Evolutionary conservation across 2,888 invertebrate genomes (phyloP).

Genomic region (Carpatolechia fugitivella): DNA sequence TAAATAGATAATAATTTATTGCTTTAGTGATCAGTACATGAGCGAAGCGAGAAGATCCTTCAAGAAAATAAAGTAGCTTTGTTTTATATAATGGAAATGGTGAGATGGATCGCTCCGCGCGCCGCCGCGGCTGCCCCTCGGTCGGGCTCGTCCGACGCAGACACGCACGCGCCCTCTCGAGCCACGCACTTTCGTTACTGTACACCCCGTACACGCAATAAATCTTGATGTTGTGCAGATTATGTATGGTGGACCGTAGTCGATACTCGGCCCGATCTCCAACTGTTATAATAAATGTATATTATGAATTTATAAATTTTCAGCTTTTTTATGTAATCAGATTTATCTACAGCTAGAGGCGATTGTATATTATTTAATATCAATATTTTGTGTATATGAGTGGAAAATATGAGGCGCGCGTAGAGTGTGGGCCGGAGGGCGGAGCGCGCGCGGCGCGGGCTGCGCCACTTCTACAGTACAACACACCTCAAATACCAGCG

Average conservation of each 20-base stretch:
- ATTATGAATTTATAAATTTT: slow-evolving; percentile 71
- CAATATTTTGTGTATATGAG: slow-evolving; percentile 68
- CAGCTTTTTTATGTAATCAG: slow-evolving; percentile 73
- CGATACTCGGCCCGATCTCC: slow-evolving; percentile 35
- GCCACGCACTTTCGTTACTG: slow-evolving; percentile 18
- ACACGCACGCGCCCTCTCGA: not conserved
- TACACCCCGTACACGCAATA: slow-evolving; percentile 36
- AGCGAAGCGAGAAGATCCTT: slow-evolving; percentile 27
- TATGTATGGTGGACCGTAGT: slow-evolving; percentile 47
- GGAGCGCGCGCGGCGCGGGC: slow-evolving; percentile 29
- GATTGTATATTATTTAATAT: slow-evolving; percentile 55
- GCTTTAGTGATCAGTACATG: slow-evolving; percentile 41
- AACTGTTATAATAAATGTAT: slow-evolving; percentile 62
- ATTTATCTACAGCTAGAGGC: slow-evolving; percentile 50
- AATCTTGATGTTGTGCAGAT: slow-evolving; percentile 49
- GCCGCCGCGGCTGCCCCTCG: not conserved
- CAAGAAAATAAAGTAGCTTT: slow-evolving; percentile 13
- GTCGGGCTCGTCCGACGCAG: not conserved
- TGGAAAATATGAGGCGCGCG: slow-evolving; percentile 53
- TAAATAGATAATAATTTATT: slow-evolving; percentile 54
- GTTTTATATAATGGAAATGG: slow-evolving; percentile 14
- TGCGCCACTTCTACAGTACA: not conserved
- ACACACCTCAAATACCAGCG: not conserved
- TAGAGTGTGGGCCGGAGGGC: slow-evolving; percentile 29
- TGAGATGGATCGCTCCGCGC: slow-evolving; percentile 12